These are phyloP conservation scores for Gryon sp. DNA, from an alignment of 1,140 invertebrate genomes.

Conservation along the genomic window DNA sequence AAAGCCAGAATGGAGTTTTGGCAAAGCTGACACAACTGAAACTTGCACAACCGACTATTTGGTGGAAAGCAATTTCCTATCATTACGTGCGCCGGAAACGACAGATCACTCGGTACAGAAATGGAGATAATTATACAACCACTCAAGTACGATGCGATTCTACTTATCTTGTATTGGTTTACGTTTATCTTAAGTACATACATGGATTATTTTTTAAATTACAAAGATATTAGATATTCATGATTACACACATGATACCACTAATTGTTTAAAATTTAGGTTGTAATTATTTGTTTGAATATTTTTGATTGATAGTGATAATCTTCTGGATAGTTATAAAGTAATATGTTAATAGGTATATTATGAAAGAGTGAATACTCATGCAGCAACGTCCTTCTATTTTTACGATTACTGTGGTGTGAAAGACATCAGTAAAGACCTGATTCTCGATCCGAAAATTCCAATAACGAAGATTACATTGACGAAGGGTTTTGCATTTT, in stretches of 20 bases:
- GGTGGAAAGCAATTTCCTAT: constrained; percentile 94
- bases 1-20: constrained; percentile 84
- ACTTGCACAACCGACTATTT: constrained; percentile 87
- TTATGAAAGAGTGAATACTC: constrained; percentile 91
- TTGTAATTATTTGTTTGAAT: too few species aligned
- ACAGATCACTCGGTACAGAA: constrained; percentile 87
- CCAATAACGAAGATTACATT: constrained; percentile 88
- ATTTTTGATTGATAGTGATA: not conserved
- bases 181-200: not conserved
- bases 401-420: constrained; percentile 89
- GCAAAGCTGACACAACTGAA: constrained; percentile 85
- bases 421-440: constrained; percentile 88
- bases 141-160: constrained; percentile 84
- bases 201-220: not conserved
- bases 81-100: constrained; percentile 90
- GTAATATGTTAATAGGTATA: too few species aligned
- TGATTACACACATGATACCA: too few species aligned
- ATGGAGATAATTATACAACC: constrained; percentile 90
- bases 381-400: constrained; percentile 88
- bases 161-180: not conserved
- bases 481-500: constrained; percentile 90
- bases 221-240: too few species aligned
- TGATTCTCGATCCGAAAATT: constrained; percentile 84
- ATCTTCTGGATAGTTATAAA: too few species aligned
- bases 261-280: too few species aligned